Base-by-base conservation (phyloP, 2,888 invertebrate species). In the Synanthedon andrenaeformis region DNA sequence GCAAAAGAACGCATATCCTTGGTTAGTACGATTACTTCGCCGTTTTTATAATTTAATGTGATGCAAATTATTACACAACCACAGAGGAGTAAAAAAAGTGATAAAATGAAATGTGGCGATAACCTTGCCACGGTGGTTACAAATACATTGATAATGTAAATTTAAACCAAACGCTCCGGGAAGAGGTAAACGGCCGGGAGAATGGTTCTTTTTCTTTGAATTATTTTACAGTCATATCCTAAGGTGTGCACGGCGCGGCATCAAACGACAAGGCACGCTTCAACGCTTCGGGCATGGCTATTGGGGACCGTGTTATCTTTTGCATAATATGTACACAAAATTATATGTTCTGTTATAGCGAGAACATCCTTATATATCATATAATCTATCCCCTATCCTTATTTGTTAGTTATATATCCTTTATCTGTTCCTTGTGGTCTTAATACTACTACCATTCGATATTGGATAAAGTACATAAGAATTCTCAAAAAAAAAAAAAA, bases 171-270 rank as follows among this genome's bases (percentile, higher is more conserved):
- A 45, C 45, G 45, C 45, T 45, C 45, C 13, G 2, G 5, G 45
- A 14, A 56, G 67, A 71, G 72, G 73, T 74, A 72, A 76, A 76
- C 67, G 74, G 65, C 71, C 72, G 61, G 63, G 55, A 59, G 58
- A 62, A 64, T 66, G 61, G 62, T 60, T 62, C 63, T 60, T 60
- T 63, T 60, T 62, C 63, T 60, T 60, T 63, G 69, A 72, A 71
- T 71, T 70, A 72, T 67, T 74, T 72, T 70, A 73, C 72, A 71
- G 35, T 35, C 14, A 45, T 45, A 23, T 2, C 42, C 10, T 42
- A 12, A 13, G 6, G 13, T 45, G 6, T 45, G 45, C 13, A 6
- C 45, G 35, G 45, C 13, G 13, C 45, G 13, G 45, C 45, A 45
- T 45, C 35, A 35, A 35, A 45, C 14, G 45, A 45, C 45, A 45